Percentiles rank a stretch among this genome's conserved stretches.
Evolutionary conservation across 2,113 vertebrate species (phyloP).

Genomic region (Gracilinanus agilis): DNA sequence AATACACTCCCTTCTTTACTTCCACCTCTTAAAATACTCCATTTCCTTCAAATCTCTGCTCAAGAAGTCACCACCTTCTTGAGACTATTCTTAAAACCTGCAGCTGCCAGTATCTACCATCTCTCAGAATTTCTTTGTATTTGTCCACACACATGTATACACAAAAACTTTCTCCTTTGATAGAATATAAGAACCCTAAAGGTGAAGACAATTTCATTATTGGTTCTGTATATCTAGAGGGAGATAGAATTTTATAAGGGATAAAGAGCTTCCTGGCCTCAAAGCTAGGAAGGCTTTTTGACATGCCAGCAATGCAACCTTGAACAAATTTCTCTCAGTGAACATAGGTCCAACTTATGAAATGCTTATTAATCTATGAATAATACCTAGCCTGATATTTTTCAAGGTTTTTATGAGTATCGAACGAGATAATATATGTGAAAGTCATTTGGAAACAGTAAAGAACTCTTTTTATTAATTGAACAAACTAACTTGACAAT

Average conservation of each 20-base stretch:
- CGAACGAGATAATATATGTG: slow-evolving; percentile 6
- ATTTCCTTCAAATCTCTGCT: background rate
- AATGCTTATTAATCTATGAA: background rate
- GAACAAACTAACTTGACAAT: background rate
- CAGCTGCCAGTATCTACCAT: background rate
- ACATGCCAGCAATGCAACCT: background rate
- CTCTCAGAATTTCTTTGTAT: background rate
- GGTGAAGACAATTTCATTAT: background rate
- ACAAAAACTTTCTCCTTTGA: background rate
- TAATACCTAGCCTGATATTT: background rate
- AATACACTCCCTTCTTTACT: background rate
- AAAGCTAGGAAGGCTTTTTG: background rate
- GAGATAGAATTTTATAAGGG: background rate
- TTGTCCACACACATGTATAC: background rate
- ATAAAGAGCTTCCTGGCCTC: background rate
- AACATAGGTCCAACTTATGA: background rate
- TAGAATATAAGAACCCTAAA: background rate
- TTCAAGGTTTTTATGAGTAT: background rate
- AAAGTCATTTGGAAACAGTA: slow-evolving; percentile 14
- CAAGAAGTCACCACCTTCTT: background rate
- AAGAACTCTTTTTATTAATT: background rate
- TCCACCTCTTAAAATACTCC: background rate
- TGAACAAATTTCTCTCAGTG: background rate
- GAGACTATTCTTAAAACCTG: background rate
- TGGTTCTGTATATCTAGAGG: background rate